Evolutionary conservation across 2,888 invertebrate genomes (phyloP).

Genomic region (Drosophila austrosaltans): DNA sequence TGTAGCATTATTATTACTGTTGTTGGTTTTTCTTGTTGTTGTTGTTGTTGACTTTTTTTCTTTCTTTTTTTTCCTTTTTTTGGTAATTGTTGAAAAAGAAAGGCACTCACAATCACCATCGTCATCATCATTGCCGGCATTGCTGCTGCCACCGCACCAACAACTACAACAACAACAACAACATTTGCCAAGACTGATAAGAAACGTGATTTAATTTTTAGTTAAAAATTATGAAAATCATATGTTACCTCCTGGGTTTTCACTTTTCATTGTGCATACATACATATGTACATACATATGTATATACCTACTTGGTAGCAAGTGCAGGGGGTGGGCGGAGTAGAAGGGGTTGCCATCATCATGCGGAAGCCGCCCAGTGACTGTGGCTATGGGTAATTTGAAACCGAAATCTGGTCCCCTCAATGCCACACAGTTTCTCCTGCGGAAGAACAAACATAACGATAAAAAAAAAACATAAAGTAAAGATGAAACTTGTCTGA

Average conservation of each 20-base stretch:
- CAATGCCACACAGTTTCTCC: conserved; percentile 18
- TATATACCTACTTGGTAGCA: conserved; percentile 10
- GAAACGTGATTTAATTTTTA: conserved; percentile 78
- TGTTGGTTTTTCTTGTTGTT: background rate
- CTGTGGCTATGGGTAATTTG: conserved; percentile 13
- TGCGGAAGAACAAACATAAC: conserved; percentile 19
- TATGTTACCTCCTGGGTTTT: conserved; percentile 49
- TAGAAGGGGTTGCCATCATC: background rate
- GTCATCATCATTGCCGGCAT: conserved; percentile 16
- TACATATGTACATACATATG: too few species aligned
- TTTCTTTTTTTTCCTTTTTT: conserved; percentile 59
- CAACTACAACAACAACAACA: conserved; percentile 17
- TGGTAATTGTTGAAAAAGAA: conserved; percentile 78
- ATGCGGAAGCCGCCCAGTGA: conserved; percentile 17
- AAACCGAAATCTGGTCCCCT: conserved; percentile 17
- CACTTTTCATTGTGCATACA: conserved; percentile 55
- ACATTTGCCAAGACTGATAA: conserved; percentile 54
- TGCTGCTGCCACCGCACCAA: background rate
- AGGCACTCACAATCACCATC: conserved; percentile 64
- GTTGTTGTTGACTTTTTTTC: conserved; percentile 40
- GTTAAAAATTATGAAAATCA: conserved; percentile 74
- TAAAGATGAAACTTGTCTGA: conserved; percentile 34
- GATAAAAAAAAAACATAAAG: background rate
- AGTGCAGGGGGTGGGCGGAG: background rate
- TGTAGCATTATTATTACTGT: conserved; percentile 35